Evolutionary conservation across 1,140 invertebrate species (phyloP).

Genomic region (Drosophila watanabei): DNA sequence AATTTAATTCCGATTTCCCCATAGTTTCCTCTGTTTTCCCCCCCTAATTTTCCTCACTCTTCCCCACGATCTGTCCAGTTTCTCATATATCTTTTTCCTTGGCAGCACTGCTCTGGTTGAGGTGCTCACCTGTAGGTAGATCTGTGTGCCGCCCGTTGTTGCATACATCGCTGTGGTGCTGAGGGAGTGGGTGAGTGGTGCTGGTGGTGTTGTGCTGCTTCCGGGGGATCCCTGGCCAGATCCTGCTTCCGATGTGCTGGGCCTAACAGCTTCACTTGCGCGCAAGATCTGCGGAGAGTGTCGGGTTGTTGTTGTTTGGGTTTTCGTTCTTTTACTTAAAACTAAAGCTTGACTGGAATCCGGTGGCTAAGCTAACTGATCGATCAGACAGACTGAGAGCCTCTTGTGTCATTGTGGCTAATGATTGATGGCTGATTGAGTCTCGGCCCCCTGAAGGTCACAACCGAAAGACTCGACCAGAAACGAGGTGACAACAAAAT

Average conservation of each 20-base stretch:
- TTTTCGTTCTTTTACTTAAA: constrained; percentile 32
- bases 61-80: background rate
- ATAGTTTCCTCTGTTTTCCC: background rate
- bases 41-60: background rate
- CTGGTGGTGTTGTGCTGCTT: constrained; percentile 17
- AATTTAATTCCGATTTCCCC: too few relatives aligned
- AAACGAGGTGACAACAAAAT: constrained; percentile 66
- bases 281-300: constrained; percentile 77
- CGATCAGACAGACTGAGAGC: constrained; percentile 2
- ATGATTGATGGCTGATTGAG: constrained; percentile 62
- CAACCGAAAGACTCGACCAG: constrained; percentile 22
- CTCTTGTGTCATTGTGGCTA: constrained; percentile 43
- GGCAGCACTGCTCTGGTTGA: constrained; percentile 10
- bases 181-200: constrained; percentile 35
- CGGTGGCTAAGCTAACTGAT: constrained; percentile 28
- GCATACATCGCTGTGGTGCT: constrained; percentile 84
- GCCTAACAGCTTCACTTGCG: constrained; percentile 68
- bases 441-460: constrained; percentile 57
- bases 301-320: constrained; percentile 47
- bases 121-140: constrained; percentile 85
- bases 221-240: constrained; percentile 9
- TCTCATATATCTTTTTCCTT: background rate
- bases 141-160: constrained; percentile 85
- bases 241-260: constrained; percentile 54
- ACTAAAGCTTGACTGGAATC: constrained; percentile 35